These are phyloP conservation scores for Aleadryas rufinucha DNA, from an alignment of 2,113 vertebrate species.

Conservation along the genomic window DNA sequence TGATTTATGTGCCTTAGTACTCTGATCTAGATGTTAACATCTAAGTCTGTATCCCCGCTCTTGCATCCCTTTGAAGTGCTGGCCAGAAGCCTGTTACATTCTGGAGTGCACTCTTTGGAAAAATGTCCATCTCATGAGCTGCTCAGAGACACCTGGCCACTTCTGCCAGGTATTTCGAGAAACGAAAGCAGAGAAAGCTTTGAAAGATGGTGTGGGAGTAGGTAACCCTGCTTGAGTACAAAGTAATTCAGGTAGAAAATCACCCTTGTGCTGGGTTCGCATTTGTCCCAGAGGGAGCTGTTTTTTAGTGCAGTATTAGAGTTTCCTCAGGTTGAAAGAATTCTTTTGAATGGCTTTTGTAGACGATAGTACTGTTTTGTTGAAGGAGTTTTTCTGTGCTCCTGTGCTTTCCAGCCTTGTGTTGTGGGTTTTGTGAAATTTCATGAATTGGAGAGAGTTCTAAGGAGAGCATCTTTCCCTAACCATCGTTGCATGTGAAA, in stretches of 20 bases:
- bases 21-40: background rate
- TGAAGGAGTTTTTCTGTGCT: background rate
- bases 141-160: background rate
- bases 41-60: background rate
- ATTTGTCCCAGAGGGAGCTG: background rate
- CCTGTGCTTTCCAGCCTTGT: background rate
- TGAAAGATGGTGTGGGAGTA: background rate
- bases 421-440: background rate
- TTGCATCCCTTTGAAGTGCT: rapidly evolving
- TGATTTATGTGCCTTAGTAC: background rate
- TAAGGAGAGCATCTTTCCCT: background rate
- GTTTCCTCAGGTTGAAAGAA: background rate
- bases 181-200: background rate
- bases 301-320: background rate
- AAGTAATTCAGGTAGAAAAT: background rate
- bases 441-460: background rate
- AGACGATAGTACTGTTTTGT: background rate
- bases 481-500: background rate
- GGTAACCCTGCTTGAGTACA: background rate
- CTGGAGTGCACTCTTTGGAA: background rate
- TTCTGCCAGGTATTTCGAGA: background rate
- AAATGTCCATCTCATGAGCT: background rate
- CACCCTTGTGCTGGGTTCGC: background rate
- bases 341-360: background rate
- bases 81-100: background rate